Conservation (phyloP, 2,888 invertebrate genomes). For the Hirtodrosophila cameraria region DNA sequence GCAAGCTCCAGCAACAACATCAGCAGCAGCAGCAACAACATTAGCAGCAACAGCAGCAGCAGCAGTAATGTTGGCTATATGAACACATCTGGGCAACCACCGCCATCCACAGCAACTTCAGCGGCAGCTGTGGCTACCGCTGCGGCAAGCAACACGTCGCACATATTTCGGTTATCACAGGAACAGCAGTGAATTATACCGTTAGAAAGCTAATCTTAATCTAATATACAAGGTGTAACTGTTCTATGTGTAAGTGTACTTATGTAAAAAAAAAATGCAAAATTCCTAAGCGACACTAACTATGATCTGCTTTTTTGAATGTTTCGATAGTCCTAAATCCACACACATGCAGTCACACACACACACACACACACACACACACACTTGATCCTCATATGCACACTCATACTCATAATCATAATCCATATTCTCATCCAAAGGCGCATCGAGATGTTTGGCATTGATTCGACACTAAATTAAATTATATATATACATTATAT, state of each 20-base stretch:
- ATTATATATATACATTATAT: conserved; percentile 42
- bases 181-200: conserved; percentile 60
- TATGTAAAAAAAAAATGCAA: conserved; percentile 76
- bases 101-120: conserved; percentile 68
- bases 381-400: conserved; percentile 45
- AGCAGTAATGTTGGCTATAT: conserved; percentile 58
- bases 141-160: conserved; percentile 78
- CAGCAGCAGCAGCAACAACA: conserved; percentile 12
- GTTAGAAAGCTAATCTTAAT: conserved; percentile 36
- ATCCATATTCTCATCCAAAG: conserved; percentile 13
- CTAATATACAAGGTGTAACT: conserved; percentile 45
- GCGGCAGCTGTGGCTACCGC: conserved; percentile 80
- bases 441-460: conserved; percentile 33
- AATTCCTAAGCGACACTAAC: conserved; percentile 37
- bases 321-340: conserved; percentile 35
- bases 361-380: conserved; percentile 8
- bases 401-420: conserved; percentile 5
- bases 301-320: conserved; percentile 35
- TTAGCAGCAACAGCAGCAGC: conserved; percentile 26
- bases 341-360: conserved; percentile 10
- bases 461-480: conserved; percentile 31
- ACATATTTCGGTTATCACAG: conserved; percentile 77
- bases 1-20: not conserved
- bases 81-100: conserved; percentile 54
- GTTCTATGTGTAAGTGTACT: conserved; percentile 75